These are phyloP conservation scores for Hyphantria cunea DNA, from an alignment of 1,140 invertebrate genomes.

Conservation along the genomic window DNA sequence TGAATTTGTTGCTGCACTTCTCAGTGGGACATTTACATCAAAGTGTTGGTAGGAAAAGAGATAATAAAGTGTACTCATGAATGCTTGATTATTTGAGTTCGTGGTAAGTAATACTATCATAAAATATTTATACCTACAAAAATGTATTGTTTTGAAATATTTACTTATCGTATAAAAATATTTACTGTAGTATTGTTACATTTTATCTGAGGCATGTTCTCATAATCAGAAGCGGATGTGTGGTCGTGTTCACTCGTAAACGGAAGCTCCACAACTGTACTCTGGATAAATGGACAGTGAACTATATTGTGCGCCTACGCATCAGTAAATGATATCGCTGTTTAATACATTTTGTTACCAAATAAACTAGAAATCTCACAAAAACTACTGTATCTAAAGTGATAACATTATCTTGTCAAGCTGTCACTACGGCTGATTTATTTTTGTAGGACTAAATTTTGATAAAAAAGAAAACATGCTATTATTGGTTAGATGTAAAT, in stretches of 20 bases:
- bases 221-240: slow-evolving; percentile 66
- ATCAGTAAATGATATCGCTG: neutral
- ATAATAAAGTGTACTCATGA: too few relatives aligned
- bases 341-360: slow-evolving; percentile 12
- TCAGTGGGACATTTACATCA: too few relatives aligned
- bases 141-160: slow-evolving; percentile 1
- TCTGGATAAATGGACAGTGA: slow-evolving; percentile 71
- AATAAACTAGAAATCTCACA: slow-evolving; percentile 22
- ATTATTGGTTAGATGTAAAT: too few relatives aligned
- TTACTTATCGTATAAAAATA: slow-evolving; percentile 20
- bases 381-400: neutral
- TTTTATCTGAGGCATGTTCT: slow-evolving; percentile 30
- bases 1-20: too few relatives aligned
- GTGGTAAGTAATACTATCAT: too few relatives aligned
- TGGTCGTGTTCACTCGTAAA: slow-evolving; percentile 46
- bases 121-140: neutral
- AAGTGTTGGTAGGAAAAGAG: too few relatives aligned
- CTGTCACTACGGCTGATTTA: too few relatives aligned
- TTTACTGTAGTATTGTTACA: slow-evolving; percentile 17
- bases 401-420: neutral
- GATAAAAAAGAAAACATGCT: too few relatives aligned
- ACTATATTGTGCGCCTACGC: slow-evolving; percentile 58
- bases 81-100: too few relatives aligned
- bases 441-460: too few relatives aligned
- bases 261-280: slow-evolving; percentile 55